A percentile compares a stretch with the other conserved stretches of the same genome.
Evolutionary conservation across 2,113 vertebrate genomes (phyloP).

Genomic region (Tylochromis polylepis): DNA sequence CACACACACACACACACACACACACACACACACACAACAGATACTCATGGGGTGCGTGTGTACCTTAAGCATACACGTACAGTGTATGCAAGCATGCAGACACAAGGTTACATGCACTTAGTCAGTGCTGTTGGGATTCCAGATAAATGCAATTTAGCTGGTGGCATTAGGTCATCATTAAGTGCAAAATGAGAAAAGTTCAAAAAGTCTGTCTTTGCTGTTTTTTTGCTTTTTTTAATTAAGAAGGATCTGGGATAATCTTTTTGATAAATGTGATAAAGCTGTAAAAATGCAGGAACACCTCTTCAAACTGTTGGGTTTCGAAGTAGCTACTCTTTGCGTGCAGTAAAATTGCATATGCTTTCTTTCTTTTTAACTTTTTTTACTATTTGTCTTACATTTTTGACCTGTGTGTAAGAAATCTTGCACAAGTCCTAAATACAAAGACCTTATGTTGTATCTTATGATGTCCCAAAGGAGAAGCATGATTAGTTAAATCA

Average conservation of each 20-base stretch:
- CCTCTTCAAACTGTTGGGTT: neutral
- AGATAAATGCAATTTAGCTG: constrained; percentile 15
- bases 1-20: neutral
- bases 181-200: constrained; percentile 1
- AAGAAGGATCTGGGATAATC: neutral
- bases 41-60: neutral
- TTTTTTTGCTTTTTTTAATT: neutral
- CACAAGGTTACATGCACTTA: neutral
- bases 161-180: neutral
- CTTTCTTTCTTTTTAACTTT: neutral
- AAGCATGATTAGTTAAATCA: neutral
- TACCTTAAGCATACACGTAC: neutral
- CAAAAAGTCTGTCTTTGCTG: neutral
- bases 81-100: neutral
- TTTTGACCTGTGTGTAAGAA: neutral
- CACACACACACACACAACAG: neutral
- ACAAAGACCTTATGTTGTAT: neutral
- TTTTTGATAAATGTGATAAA: neutral
- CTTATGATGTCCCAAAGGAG: neutral
- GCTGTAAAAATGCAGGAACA: neutral
- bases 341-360: neutral
- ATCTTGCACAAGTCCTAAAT: neutral
- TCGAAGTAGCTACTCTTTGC: neutral
- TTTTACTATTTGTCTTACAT: neutral
- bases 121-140: neutral